Conservation (phyloP, 2,113 vertebrate species). For the Puntigrus tetrazona region DNA sequence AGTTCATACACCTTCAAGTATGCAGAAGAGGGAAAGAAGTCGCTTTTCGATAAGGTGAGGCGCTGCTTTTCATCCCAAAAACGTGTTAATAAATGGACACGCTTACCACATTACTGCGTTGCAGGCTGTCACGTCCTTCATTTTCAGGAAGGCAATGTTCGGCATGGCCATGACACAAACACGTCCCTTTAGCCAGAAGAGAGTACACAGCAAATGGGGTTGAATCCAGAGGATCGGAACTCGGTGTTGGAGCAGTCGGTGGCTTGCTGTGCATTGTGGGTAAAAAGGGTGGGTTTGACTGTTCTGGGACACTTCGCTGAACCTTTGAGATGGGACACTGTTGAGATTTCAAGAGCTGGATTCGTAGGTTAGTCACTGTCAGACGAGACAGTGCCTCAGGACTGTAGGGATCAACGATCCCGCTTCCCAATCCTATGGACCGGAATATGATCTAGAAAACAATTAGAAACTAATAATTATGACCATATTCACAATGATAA, state of each 20-base stretch:
- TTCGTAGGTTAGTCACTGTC: conserved; percentile 84
- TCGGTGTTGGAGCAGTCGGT: background rate
- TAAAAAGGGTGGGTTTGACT: conserved; percentile 7
- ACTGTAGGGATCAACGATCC: conserved; percentile 81
- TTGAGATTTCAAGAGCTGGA: conserved; percentile 82
- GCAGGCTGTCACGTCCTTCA: conserved; percentile 45
- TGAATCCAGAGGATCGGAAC: conserved; percentile 70
- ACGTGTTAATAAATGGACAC: background rate
- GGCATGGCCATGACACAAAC: conserved; percentile 87
- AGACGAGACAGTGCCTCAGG: conserved; percentile 76
- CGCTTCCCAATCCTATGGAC: conserved; percentile 73
- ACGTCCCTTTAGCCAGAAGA: conserved; percentile 83
- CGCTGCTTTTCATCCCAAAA: background rate
- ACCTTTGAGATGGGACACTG: conserved; percentile 69
- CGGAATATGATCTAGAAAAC: conserved; percentile 82
- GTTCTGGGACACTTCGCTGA: background rate
- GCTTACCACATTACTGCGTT: conserved; percentile 64
- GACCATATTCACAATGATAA: background rate
- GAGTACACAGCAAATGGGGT: conserved; percentile 83
- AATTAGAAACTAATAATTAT: background rate
- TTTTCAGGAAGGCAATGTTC: conserved; percentile 77
- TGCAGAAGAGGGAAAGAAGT: background rate
- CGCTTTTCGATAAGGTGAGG: too few relatives aligned
- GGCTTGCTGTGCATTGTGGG: background rate
- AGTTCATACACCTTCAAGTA: background rate